Base-by-base conservation (phyloP, 2,113 vertebrate species). In the Ornithorhynchus anatinus region DNA sequence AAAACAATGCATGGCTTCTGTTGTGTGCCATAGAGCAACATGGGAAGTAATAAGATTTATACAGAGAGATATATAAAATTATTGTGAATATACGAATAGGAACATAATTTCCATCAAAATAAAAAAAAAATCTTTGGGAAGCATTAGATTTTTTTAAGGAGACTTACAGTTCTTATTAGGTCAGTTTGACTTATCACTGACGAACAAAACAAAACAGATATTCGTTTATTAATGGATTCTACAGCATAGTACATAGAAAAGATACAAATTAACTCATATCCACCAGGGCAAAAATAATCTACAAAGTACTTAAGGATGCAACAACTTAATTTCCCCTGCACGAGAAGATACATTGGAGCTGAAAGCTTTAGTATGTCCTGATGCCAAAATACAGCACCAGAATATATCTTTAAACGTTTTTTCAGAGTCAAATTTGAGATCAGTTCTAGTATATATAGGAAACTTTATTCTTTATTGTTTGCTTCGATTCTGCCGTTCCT, bases 401-500 rank as follows among this genome's bases (percentile, higher is more conserved):
- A 91, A 90, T 86, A 83, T 59, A 65, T 74, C 31, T 72, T 74
- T 71, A 65, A 77, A 67, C 83, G 65, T 72, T 86, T 84, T 84
- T 83, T 88, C 87, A 84, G 63, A 88, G 84, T 84, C 77, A 58
- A 80, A 84, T 75, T 76, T 74, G 66, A 77, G 88, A 91, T 92
- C 92, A 90, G 89, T 91, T 78, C 89, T 89, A 94, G 92, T 86
- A 89, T 92, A 93, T 92, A 90, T 90, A 94, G 88, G 90, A 86
- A 92, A 89, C 82, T 92, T 88, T 86, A 88, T 90, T 93, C 91
- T 94, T n/a, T 90, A 97, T 87, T 95, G 95, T 94, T 96, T 97
- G 95, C 87, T 96, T 89, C 95, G 94, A 90, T 93, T 97, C 94
- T 96, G 96, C 84, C 94, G 95, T 90, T 97, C 96, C 97, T 98